These are phyloP conservation scores for Crotalus horridus DNA, from an alignment of 2,113 vertebrate genomes.

Conservation along the genomic window DNA sequence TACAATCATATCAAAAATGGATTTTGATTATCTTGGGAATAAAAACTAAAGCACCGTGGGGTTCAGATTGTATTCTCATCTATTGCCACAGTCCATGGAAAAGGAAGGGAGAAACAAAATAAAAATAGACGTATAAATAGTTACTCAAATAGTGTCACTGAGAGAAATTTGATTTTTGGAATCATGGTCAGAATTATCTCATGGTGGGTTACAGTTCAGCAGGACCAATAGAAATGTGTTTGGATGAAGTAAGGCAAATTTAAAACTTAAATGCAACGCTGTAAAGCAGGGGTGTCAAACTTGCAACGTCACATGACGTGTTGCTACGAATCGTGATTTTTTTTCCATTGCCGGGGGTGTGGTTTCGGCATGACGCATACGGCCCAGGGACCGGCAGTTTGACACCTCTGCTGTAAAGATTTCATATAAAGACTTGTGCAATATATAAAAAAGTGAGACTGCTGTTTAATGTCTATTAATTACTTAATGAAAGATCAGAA, in stretches of 20 bases:
- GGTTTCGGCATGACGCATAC: too few relatives aligned
- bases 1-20: neutral
- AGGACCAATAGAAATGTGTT: neutral
- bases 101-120: neutral
- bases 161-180: neutral
- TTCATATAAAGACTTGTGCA: neutral
- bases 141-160: neutral
- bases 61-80: neutral
- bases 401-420: neutral
- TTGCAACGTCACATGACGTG: too few relatives aligned
- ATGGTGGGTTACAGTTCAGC: neutral
- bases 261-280: neutral
- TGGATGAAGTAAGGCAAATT: neutral
- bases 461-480: neutral
- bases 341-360: too few relatives aligned
- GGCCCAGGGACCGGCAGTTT: too few relatives aligned
- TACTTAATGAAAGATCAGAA: neutral
- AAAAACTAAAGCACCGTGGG: neutral
- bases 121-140: neutral
- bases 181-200: neutral
- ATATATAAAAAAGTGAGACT: neutral
- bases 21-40: neutral
- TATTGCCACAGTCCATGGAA: neutral
- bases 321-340: too few relatives aligned
- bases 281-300: too few relatives aligned